Conservation (phyloP, 2,888 invertebrate species). For the Hedychridium roseum region DNA sequence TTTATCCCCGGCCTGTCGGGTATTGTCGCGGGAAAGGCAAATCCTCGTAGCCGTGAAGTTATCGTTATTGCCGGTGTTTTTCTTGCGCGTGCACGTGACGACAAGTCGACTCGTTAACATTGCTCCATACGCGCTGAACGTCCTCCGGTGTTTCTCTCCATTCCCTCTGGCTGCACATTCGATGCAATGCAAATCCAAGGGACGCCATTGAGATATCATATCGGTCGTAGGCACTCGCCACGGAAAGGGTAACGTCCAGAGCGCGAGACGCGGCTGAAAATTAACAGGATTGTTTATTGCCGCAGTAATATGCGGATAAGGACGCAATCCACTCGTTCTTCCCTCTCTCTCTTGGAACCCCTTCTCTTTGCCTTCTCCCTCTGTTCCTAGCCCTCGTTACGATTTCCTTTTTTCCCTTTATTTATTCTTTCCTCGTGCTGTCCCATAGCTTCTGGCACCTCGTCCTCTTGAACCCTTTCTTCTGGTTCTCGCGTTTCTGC, state of each 20-base stretch:
- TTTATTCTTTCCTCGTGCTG: too few species aligned
- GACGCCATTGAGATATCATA: slow-evolving; percentile 30
- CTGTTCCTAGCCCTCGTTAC: neutral
- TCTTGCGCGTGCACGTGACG: neutral
- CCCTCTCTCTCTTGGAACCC: slow-evolving; percentile 2
- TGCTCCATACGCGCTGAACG: neutral
- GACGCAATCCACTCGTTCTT: slow-evolving; percentile 19
- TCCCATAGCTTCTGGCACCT: too few species aligned
- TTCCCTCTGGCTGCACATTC: slow-evolving; percentile 7
- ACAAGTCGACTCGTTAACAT: neutral
- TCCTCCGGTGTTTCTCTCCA: too few species aligned
- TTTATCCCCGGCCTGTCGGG: too few species aligned
- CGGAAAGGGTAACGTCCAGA: slow-evolving; percentile 7
- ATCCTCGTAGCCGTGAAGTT: too few species aligned
- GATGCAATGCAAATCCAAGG: slow-evolving; percentile 33
- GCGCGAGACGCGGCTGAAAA: slow-evolving; percentile 15
- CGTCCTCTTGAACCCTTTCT: too few species aligned
- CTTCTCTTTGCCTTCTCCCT: slow-evolving; percentile 8
- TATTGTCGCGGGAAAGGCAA: too few species aligned
- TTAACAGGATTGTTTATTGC: slow-evolving; percentile 29
- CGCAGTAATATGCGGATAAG: slow-evolving; percentile 21
- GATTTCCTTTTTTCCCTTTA: too few species aligned
- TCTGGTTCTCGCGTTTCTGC: too few species aligned
- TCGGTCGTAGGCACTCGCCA: slow-evolving; percentile 8
- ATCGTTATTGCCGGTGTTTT: neutral